These are phyloP conservation scores for Colaptes auratus DNA, from an alignment of 2,113 vertebrate species.

Conservation along the genomic window DNA sequence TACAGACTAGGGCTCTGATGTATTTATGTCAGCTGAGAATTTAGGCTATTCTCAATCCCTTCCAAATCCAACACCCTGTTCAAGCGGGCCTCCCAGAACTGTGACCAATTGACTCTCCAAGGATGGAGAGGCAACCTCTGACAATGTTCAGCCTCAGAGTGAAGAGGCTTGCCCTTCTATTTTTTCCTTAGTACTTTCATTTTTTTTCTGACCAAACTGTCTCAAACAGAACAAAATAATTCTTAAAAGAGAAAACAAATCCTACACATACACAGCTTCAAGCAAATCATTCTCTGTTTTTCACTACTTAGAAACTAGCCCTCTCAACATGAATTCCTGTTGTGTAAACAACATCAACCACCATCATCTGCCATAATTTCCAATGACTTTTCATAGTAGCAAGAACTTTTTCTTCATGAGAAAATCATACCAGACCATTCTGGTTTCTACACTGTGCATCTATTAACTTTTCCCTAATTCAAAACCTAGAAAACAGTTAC, in stretches of 20 bases:
- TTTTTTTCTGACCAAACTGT: background rate
- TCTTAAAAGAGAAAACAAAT: background rate
- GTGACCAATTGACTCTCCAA: background rate
- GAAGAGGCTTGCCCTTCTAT: background rate
- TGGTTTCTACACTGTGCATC: background rate
- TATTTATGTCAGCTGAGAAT: background rate
- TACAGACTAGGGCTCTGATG: background rate
- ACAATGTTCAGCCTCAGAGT: background rate
- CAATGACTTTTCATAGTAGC: background rate
- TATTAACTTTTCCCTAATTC: background rate
- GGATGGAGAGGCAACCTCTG: background rate
- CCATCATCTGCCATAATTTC: background rate
- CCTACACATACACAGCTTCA: background rate
- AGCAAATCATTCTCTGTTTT: background rate
- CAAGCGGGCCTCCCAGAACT: background rate
- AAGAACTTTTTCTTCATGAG: background rate
- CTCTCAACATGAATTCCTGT: background rate
- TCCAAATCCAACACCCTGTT: background rate
- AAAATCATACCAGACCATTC: background rate
- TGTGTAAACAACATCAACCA: background rate
- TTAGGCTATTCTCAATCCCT: background rate
- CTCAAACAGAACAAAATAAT: background rate
- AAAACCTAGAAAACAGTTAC: background rate
- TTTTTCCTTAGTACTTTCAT: background rate
- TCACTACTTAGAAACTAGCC: background rate